Conservation (phyloP, 2,888 invertebrate species). For the Xestia rhomboidea region DNA sequence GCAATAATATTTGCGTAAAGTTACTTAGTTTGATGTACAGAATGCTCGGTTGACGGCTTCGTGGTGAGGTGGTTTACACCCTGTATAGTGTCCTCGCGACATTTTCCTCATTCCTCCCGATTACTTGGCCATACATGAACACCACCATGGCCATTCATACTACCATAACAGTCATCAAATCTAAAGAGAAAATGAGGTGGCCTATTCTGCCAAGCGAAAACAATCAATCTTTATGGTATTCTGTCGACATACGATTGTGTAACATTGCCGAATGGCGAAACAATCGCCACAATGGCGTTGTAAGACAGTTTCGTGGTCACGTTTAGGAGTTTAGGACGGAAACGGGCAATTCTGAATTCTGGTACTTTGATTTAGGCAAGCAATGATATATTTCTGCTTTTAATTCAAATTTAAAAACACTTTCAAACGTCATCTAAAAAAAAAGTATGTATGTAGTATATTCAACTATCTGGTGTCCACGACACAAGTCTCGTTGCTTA, state of each 20-base stretch:
- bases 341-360: constrained; percentile 6
- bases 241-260: constrained; percentile 28
- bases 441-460: too few relatives aligned
- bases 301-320: constrained; percentile 18
- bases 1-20: too few relatives aligned
- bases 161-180: background rate
- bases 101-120: background rate
- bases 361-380: background rate
- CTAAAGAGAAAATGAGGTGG: background rate
- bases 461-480: too few relatives aligned
- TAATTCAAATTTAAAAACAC: too few relatives aligned
- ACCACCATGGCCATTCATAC: too few relatives aligned
- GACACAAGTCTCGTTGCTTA: too few relatives aligned
- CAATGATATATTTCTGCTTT: background rate
- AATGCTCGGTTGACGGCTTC: too few relatives aligned
- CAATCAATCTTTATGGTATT: background rate
- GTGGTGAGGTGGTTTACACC: too few relatives aligned
- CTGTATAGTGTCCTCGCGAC: too few relatives aligned
- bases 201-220: constrained; percentile 1
- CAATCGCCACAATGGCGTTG: constrained; percentile 17
- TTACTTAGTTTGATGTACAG: too few relatives aligned
- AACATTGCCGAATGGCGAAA: constrained; percentile 26
- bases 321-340: constrained; percentile 1
- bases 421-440: too few relatives aligned
- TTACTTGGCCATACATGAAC: too few relatives aligned